phyloP scores from a whole-genome alignment of 2,888 invertebrate species.

The Pelosia muscerda region DNA sequence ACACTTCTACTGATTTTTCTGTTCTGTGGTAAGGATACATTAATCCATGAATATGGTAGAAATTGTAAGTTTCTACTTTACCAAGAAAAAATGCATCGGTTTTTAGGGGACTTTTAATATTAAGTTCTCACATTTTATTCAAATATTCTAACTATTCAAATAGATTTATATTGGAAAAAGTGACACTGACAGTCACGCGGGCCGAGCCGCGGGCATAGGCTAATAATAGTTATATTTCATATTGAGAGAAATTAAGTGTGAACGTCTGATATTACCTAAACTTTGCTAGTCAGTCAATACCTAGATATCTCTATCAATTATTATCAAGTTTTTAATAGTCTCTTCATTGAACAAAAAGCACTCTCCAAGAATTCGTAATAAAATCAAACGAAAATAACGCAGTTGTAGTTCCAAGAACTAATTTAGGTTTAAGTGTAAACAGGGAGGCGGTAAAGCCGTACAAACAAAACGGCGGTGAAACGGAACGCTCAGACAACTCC shows the following conservation, averaged over 20 bases:
- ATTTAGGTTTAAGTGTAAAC: constrained; percentile 53
- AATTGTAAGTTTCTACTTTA: background rate
- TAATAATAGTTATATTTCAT: too few species aligned
- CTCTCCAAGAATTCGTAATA: constrained; percentile 16
- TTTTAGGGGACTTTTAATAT: too few species aligned
- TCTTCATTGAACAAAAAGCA: background rate
- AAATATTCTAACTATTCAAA: too few species aligned
- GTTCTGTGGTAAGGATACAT: too few species aligned
- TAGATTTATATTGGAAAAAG: too few species aligned
- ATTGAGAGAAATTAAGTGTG: too few species aligned
- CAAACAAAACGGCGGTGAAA: constrained; percentile 43
- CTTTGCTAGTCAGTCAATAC: too few species aligned
- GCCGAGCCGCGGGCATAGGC: too few species aligned
- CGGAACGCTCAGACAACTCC: constrained; percentile 33
- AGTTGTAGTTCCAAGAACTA: constrained; percentile 43
- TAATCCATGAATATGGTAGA: background rate
- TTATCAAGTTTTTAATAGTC: background rate
- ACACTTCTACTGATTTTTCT: too few species aligned
- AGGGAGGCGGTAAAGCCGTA: constrained; percentile 42
- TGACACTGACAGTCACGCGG: too few species aligned
- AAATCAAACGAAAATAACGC: constrained; percentile 35
- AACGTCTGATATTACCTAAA: too few species aligned
- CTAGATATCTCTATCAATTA: background rate
- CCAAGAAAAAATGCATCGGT: background rate
- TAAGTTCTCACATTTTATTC: too few species aligned